Conservation (phyloP, 2,797 vertebrate genomes). For the Phrynocephalus guinanensis region DNA sequence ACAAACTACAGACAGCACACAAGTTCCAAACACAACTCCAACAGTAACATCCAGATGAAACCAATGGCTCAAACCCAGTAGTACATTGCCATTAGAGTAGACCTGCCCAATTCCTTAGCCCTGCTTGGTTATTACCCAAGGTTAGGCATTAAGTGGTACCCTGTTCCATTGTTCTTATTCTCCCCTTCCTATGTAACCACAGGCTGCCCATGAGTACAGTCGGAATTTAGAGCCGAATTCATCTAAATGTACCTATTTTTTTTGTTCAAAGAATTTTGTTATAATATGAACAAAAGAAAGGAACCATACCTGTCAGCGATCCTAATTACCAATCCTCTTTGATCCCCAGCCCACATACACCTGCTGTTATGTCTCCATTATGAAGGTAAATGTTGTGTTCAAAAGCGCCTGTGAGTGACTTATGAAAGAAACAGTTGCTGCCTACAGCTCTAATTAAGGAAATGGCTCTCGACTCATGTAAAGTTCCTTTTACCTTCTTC, state of each 20-base stretch:
- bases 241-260: background rate
- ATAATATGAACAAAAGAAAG: slow-evolving; percentile 55
- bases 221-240: too few species aligned
- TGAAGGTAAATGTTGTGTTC: slow-evolving; percentile 49
- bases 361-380: slow-evolving; percentile 53
- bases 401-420: slow-evolving; percentile 31
- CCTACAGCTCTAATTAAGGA: slow-evolving; percentile 50
- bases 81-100: too few species aligned
- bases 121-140: too few species aligned
- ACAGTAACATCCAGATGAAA: too few species aligned
- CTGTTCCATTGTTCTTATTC: slow-evolving; percentile 11
- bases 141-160: background rate
- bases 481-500: slow-evolving; percentile 35
- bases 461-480: slow-evolving; percentile 17
- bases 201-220: background rate
- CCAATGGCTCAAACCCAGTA: too few species aligned
- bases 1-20: too few species aligned
- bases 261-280: background rate
- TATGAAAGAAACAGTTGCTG: slow-evolving; percentile 42
- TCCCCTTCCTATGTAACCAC: rapidly evolving
- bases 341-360: slow-evolving; percentile 40
- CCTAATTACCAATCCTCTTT: slow-evolving; percentile 48
- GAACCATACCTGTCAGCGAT: slow-evolving; percentile 27
- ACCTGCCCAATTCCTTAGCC: too few species aligned
- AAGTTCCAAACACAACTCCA: too few species aligned